Evolutionary conservation across 1,140 invertebrate genomes (phyloP).

Genomic region (Laupala kohalensis): DNA sequence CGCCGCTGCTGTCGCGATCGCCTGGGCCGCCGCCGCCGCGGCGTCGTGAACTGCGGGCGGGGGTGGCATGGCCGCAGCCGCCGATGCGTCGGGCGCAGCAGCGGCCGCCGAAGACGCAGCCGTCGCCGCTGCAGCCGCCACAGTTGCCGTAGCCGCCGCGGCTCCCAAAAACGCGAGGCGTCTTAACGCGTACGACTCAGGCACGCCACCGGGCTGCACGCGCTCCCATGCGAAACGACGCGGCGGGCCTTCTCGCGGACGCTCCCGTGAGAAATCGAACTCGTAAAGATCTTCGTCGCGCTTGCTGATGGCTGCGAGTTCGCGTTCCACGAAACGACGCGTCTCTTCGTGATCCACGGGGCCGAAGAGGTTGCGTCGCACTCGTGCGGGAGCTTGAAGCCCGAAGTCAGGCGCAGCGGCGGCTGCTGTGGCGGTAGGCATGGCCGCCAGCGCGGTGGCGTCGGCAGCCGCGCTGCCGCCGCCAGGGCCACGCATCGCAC

Average conservation of each 20-base stretch:
- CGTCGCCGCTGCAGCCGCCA: constrained; percentile 14
- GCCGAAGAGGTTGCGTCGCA: constrained; percentile 35
- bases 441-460: neutral
- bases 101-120: constrained; percentile 13
- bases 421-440: constrained; percentile 20
- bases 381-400: constrained; percentile 22
- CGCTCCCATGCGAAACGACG: constrained; percentile 29
- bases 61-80: neutral
- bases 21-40: neutral
- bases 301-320: constrained; percentile 28
- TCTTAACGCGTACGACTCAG: constrained; percentile 31
- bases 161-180: constrained; percentile 29
- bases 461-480: neutral
- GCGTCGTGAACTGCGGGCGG: neutral
- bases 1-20: neutral
- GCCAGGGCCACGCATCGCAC: constrained; percentile 24
- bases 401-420: constrained; percentile 21
- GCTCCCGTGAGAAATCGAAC: constrained; percentile 33
- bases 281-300: constrained; percentile 33
- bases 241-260: constrained; percentile 23
- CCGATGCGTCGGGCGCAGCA: neutral
- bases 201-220: constrained; percentile 25
- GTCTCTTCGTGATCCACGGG: constrained; percentile 37
- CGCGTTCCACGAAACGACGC: constrained; percentile 29
- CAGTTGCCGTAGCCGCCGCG: constrained; percentile 15